Base-by-base conservation (phyloP, 2,797 vertebrate genomes). In the Hyperoplus lanceolatus region DNA sequence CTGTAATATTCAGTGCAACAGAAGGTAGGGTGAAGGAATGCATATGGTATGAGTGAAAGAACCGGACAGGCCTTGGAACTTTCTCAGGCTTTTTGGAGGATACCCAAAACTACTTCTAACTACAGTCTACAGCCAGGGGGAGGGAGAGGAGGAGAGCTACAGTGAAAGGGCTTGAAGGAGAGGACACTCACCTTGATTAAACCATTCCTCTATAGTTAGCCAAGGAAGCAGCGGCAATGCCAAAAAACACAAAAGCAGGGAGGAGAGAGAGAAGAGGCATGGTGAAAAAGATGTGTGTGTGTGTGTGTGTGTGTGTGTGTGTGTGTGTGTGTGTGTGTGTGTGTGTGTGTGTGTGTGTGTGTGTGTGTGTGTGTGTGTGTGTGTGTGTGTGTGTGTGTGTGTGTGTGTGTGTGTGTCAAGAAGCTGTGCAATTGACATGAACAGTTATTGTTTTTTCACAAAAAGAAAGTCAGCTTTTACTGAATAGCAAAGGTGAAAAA, bases 181-280 rank as follows among this genome's bases (percentile, higher is more conserved):
- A 77, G 87, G 76, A 66, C 88, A 97, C 97, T 98, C 96, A 98
- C 97, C 97, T 98, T 98, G 97, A 96, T 97, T 98, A 97, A 98
- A 98, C 97, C 97, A 98, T 93, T 98, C 97, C 97, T 98, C 97
- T 98, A 97, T 92, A 96, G 96, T 95, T 95, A 95, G 96, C 95
- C 94, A 94, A 95, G 91, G 94, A 93, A 94, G 94, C 95, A 95
- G 94, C 95, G 94, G 95, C 95, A 94, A 94, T 93, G 94, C 93
- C 89, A 93, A 93, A 90, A 91, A 93, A 96, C 84, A 95, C 90
- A 95, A 91, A 21, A 93, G 90, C 86, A 41, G 85, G 89, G 85
- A 89, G 79, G 92, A 87, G 87, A 92, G 81, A 92, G 81, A 94
- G 85, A 93, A 94, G 75, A 93, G 88, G 92, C 85, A 90, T 80